Conservation (phyloP, 2,888 invertebrate genomes). For the Drosophila lutescens region DNA sequence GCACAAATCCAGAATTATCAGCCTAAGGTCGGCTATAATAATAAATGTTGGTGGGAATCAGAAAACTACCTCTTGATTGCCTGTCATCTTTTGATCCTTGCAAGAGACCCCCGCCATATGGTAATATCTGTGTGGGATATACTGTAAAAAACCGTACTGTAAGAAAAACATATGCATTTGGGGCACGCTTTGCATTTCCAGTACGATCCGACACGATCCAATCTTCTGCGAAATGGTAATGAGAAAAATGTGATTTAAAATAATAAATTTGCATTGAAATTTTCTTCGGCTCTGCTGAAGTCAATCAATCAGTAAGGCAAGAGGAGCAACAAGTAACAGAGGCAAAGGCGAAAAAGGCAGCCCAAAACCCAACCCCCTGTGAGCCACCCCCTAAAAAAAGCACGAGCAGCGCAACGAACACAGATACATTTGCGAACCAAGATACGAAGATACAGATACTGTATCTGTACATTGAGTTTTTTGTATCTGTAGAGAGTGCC, state of each 20-base stretch:
- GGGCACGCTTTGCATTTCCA: slow-evolving; percentile 46
- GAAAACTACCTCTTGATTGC: neutral
- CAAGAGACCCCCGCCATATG: slow-evolving; percentile 24
- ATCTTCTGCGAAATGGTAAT: slow-evolving; percentile 65
- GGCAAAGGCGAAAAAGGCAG: neutral
- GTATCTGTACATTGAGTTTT: neutral
- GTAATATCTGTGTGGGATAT: slow-evolving; percentile 11
- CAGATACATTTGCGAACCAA: slow-evolving; percentile 8
- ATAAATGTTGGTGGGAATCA: neutral
- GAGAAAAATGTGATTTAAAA: slow-evolving; percentile 67
- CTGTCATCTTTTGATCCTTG: slow-evolving; percentile 27
- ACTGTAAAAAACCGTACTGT: slow-evolving; percentile 28
- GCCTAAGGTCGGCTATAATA: neutral
- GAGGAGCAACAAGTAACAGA: slow-evolving; percentile 50
- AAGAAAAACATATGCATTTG: slow-evolving; percentile 30
- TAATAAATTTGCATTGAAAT: slow-evolving; percentile 74
- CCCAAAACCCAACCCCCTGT: slow-evolving; percentile 15
- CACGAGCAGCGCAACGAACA: slow-evolving; percentile 23
- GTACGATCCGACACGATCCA: slow-evolving; percentile 26
- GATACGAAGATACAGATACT: slow-evolving; percentile 25
- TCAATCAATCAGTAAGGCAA: slow-evolving; percentile 58
- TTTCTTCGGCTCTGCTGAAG: slow-evolving; percentile 31
- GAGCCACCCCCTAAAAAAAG: slow-evolving; percentile 19
- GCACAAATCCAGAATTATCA: slow-evolving; percentile 34
- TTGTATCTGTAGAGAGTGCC: slow-evolving; percentile 16